These are phyloP conservation scores for Drosophila busckii DNA, from an alignment of 1,140 invertebrate genomes.

Conservation along the genomic window DNA sequence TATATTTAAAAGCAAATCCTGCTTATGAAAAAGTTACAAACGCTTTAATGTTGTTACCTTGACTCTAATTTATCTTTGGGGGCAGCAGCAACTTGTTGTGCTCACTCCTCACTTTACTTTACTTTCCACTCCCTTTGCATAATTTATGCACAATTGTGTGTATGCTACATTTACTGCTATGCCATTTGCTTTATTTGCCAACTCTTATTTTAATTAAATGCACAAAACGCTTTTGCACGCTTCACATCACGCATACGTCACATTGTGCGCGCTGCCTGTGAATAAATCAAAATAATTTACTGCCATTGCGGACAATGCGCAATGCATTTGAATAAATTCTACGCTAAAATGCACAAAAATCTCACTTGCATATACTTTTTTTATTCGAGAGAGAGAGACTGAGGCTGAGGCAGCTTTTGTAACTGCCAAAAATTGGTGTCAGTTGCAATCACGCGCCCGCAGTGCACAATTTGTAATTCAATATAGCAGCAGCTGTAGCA, in stretches of 20 bases:
- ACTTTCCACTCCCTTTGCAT: too few species aligned
- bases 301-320: conserved; percentile 15
- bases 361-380: conserved; percentile 18
- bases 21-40: too few species aligned
- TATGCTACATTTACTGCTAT: conserved; percentile 10
- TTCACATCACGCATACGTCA: conserved; percentile 36
- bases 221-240: conserved; percentile 8
- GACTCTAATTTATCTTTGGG: too few species aligned
- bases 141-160: too few species aligned
- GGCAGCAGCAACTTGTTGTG: too few species aligned
- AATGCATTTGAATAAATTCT: conserved; percentile 41
- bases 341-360: conserved; percentile 15
- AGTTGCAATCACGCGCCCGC: conserved; percentile 21
- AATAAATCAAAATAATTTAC: conserved; percentile 73
- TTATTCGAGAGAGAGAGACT: conserved; percentile 7
- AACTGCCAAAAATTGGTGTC: conserved; percentile 41
- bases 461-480: conserved; percentile 33
- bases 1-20: too few species aligned
- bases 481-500: conserved; percentile 17
- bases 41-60: too few species aligned
- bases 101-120: too few species aligned
- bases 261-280: conserved; percentile 6
- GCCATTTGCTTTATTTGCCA: not conserved
- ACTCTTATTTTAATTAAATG: conserved; percentile 38
- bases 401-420: conserved; percentile 16